phyloP scores from a whole-genome alignment of 2,113 vertebrate genomes.

The Ailurus styani region DNA sequence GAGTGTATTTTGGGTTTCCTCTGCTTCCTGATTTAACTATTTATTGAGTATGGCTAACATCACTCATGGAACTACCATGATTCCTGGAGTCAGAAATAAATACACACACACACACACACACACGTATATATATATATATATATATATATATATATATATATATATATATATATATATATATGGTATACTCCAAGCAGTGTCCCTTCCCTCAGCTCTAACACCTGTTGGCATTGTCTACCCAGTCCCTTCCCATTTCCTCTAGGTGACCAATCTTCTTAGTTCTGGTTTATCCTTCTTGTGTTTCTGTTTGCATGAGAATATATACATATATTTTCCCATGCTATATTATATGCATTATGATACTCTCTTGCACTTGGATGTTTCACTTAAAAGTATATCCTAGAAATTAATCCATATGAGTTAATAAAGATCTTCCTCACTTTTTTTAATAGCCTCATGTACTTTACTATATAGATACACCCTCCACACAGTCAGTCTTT shows the following conservation, averaged over 20 bases:
- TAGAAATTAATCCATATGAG: not conserved
- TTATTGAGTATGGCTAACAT: not conserved
- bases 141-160: not conserved
- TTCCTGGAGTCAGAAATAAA: no score
- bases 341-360: not conserved
- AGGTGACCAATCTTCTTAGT: not conserved
- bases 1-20: not conserved
- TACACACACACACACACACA: no score
- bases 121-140: no score
- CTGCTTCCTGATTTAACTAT: not conserved
- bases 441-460: not conserved
- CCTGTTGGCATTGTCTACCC: not conserved
- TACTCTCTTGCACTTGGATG: not conserved
- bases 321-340: not conserved
- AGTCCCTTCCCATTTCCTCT: not conserved
- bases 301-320: not conserved
- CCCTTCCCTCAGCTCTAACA: not conserved
- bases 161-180: not conserved
- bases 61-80: not conserved
- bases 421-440: not conserved
- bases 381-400: not conserved
- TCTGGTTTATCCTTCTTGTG: not conserved
- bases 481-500: not conserved
- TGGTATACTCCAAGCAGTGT: not conserved
- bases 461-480: not conserved